Base-by-base conservation (phyloP, 2,113 vertebrate species). In the pig (Sus scrofa) region DNA sequence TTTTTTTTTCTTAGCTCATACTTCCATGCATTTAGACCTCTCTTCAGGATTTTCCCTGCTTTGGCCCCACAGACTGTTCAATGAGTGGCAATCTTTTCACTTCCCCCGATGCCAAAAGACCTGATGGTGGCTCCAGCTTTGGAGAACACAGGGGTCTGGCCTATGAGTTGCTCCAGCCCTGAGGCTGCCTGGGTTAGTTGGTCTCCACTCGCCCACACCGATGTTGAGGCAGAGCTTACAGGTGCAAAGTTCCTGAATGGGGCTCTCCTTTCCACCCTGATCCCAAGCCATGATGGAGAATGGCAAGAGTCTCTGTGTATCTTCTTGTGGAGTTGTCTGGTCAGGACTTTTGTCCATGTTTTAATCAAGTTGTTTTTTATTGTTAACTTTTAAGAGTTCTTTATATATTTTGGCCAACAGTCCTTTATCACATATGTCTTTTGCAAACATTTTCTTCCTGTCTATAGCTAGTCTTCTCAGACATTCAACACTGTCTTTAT, bases 41-140 rank as follows among this genome's bases (percentile, higher is more conserved):
- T 99, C 98, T 99, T 99, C 97, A 99, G 98, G 82, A 99, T 99
- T 95, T 99, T 99, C 98, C 99, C 99, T n/a, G 99, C 99, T 98
- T 99, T 99, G 98, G 99, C 99, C 89, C 99, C 99, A 1, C 99
- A 99, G 92, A 99, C 99, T 1, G 99, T 99, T 98, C 99, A 99
- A 50, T 99, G 99, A 97, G 99, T 99, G 27, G 99, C 99, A 96
- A 99, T 99, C 98, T 99, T 99, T 98, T 99, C 99, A 86, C 99
- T 99, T 83, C 99, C 99, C 97, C 99, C 98, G 97, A 99, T 99
- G 19, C 99, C 99, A 16, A 99, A 99, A 96, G 99, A 99, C 54
- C 99, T 97, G 91, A 99, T 99, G 2, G 99, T 99, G 98, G 99
- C 99, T 27, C 99, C 99, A 85, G 99, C 99, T 99, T 99, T 99